Conservation (phyloP, 2,797 vertebrate species). For the Scolopax bukidnonensis region DNA sequence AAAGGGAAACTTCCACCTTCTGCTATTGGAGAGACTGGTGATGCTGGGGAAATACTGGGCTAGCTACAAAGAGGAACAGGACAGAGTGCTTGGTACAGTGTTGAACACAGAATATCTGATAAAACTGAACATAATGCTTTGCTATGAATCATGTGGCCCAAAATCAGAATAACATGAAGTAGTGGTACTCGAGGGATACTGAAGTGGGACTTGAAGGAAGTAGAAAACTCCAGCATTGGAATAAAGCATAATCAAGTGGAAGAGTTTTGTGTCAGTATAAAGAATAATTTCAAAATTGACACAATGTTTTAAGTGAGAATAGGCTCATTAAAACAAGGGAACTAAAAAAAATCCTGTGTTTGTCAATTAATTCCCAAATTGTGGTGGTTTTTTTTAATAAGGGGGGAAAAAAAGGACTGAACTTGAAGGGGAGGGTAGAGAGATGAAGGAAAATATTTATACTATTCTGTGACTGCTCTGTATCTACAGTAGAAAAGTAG, state of each 20-base stretch:
- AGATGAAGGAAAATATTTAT: not conserved
- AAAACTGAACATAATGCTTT: not conserved
- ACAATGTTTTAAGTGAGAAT: slow-evolving; percentile 65
- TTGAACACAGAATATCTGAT: not conserved
- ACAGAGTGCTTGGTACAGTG: not conserved
- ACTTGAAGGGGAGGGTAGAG: fast-evolving
- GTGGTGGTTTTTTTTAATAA: no score
- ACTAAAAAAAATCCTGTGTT: not conserved
- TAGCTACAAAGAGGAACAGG: not conserved
- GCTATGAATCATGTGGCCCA: not conserved
- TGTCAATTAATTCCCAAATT: slow-evolving; percentile 53
- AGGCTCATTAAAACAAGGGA: slow-evolving; percentile 17
- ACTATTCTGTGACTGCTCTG: not conserved
- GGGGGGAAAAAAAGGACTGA: not conserved
- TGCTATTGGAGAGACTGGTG: not conserved
- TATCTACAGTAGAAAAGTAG: not conserved
- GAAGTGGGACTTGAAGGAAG: slow-evolving; percentile 35
- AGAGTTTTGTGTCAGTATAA: slow-evolving; percentile 1
- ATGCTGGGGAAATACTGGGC: not conserved
- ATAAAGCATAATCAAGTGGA: slow-evolving; percentile 4
- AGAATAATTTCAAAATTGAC: slow-evolving; percentile 55
- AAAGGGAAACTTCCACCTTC: not conserved
- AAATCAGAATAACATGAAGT: not conserved
- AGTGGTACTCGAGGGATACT: not conserved
- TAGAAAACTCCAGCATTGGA: not conserved